Evolutionary conservation across 2,888 invertebrate species (phyloP).

Genomic region (Stenchaetothrips biformis): DNA sequence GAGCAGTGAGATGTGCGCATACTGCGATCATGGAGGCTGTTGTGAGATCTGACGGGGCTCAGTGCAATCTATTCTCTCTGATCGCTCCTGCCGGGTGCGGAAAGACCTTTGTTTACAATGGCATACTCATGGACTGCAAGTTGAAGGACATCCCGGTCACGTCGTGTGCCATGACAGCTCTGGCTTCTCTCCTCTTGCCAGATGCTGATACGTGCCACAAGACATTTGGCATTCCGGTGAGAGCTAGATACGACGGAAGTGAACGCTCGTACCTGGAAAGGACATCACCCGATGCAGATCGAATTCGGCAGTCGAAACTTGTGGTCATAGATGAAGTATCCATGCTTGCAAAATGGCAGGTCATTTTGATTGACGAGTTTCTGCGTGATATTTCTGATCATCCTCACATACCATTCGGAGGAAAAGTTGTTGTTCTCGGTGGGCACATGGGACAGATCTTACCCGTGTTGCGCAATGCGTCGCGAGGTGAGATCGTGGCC

Average conservation of each 20-base stretch:
- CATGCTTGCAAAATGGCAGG: not conserved
- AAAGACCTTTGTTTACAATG: not conserved
- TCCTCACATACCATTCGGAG: not conserved
- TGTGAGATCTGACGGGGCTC: too few relatives aligned
- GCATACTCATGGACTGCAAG: not conserved
- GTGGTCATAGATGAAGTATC: not conserved
- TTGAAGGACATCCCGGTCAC: not conserved
- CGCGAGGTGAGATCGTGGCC: not conserved
- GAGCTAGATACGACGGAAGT: not conserved
- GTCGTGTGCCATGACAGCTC: not conserved
- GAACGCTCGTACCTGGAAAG: not conserved
- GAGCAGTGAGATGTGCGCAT: not conserved
- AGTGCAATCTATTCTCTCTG: not conserved
- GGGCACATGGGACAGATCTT: not conserved
- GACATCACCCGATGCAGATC: not conserved
- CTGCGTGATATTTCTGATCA: not conserved
- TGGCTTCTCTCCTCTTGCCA: not conserved
- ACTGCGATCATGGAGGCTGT: too few relatives aligned
- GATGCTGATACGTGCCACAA: not conserved
- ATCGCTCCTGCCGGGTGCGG: not conserved
- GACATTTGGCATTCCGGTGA: not conserved
- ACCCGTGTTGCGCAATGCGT: not conserved
- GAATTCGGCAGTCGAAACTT: not conserved
- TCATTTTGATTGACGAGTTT: not conserved
- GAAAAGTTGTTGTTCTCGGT: not conserved